Evolutionary conservation across 1,140 invertebrate species (phyloP).

Genomic region (Solenopsis invicta): DNA sequence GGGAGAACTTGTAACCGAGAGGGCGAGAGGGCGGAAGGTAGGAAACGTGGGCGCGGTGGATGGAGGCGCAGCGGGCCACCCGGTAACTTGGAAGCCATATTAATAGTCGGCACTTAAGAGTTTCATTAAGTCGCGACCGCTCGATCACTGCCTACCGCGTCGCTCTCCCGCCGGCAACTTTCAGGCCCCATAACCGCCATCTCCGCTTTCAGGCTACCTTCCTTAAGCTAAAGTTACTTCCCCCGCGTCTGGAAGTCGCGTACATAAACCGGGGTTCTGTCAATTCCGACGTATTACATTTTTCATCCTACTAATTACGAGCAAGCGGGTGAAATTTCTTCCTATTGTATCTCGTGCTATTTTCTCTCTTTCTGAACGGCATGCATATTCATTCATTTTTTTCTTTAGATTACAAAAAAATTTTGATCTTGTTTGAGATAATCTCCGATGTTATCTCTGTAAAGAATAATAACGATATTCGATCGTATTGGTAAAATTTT

Average conservation of each 20-base stretch:
- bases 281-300: constrained; percentile 39
- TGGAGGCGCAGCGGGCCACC: constrained; percentile 64
- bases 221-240: constrained; percentile 37
- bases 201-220: constrained; percentile 27
- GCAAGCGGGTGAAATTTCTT: not conserved
- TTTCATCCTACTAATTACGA: constrained; percentile 24
- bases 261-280: constrained; percentile 23
- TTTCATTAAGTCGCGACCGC: constrained; percentile 86
- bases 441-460: not conserved
- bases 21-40: constrained; percentile 25
- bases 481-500: not conserved
- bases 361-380: not conserved
- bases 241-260: constrained; percentile 13
- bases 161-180: constrained; percentile 68
- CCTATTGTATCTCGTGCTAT: not conserved
- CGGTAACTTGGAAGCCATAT: constrained; percentile 83
- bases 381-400: not conserved
- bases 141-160: constrained; percentile 84
- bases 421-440: not conserved
- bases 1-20: constrained; percentile 25
- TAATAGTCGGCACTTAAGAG: constrained; percentile 86
- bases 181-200: constrained; percentile 64
- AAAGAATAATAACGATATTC: not conserved
- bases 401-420: not conserved
- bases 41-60: not conserved